Conservation (phyloP, 2,113 vertebrate genomes). For the Corythornis cristatus region DNA sequence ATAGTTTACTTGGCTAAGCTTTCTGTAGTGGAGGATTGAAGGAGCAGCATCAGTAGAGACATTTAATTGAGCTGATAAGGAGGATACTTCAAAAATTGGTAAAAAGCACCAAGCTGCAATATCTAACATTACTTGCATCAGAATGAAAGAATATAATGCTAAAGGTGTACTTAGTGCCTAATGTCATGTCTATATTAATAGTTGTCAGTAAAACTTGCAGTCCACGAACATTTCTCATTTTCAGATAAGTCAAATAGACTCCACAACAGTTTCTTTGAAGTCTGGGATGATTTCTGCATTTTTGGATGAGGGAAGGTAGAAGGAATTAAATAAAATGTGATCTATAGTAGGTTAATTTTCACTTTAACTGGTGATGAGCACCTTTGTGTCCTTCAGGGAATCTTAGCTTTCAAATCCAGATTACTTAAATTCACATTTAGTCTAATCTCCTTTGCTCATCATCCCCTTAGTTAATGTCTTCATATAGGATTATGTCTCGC, state of each 20-base stretch:
- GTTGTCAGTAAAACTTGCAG: background rate
- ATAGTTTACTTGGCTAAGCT: background rate
- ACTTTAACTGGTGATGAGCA: background rate
- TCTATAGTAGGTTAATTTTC: background rate
- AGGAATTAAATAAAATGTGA: background rate
- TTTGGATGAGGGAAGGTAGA: background rate
- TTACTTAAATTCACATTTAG: conserved; percentile 23
- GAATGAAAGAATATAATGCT: background rate
- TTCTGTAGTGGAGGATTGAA: background rate
- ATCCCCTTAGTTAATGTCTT: conserved; percentile 1
- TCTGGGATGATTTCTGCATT: background rate
- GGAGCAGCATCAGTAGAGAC: background rate
- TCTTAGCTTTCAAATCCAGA: conserved; percentile 1
- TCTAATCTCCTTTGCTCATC: conserved; percentile 29
- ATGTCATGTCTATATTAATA: background rate
- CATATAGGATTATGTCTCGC: background rate
- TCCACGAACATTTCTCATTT: background rate
- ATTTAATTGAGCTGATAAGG: background rate
- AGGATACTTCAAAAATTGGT: background rate
- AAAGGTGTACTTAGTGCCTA: background rate
- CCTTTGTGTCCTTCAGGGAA: background rate
- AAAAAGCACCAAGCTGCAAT: background rate
- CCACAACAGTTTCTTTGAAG: background rate
- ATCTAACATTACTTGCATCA: background rate
- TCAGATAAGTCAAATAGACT: background rate